Evolutionary conservation across 2,113 vertebrate genomes (phyloP).

Genomic region (Leptobrachium ailaonicum): DNA sequence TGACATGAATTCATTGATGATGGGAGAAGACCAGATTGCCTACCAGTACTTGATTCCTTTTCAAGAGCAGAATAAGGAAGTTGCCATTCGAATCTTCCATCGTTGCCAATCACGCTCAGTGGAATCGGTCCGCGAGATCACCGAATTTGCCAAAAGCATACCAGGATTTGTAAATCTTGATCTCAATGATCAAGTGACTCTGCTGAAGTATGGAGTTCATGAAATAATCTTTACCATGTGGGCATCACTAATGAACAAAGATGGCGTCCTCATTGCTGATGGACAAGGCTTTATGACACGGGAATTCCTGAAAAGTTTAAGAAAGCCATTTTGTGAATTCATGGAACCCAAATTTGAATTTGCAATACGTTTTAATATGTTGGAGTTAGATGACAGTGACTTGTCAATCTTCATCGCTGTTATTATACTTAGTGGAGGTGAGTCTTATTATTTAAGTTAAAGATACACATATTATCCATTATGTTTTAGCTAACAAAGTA

Average conservation of each 20-base stretch:
- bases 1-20: constrained; percentile 94
- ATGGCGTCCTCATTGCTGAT: constrained; percentile 91
- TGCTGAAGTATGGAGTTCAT: constrained; percentile 94
- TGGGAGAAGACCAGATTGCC: constrained; percentile 93
- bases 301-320: constrained; percentile 95
- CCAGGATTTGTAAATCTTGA: constrained; percentile 90
- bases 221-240: constrained; percentile 95
- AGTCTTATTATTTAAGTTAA: constrained; percentile 47
- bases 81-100: constrained; percentile 93
- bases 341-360: constrained; percentile 99
- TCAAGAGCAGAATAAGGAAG: constrained; percentile 79
- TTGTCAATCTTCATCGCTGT: constrained; percentile 97
- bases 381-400: constrained; percentile 97
- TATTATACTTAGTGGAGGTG: constrained; percentile 97
- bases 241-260: constrained; percentile 97
- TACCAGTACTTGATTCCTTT: constrained; percentile 73
- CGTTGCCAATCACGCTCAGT: constrained; percentile 93
- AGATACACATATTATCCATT: too few species aligned
- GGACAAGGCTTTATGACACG: constrained; percentile 98
- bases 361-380: constrained; percentile 93
- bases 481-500: too few species aligned
- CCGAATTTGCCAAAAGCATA: constrained; percentile 96
- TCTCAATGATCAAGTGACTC: constrained; percentile 96
- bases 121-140: constrained; percentile 93
- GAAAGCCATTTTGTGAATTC: constrained; percentile 94